A percentile compares a stretch with the other conserved stretches of the same genome.
These are phyloP conservation scores for Spongia lamella DNA, from an alignment of 37 sponge, comb jelly and placozoan genomes.

Conservation along the genomic window DNA sequence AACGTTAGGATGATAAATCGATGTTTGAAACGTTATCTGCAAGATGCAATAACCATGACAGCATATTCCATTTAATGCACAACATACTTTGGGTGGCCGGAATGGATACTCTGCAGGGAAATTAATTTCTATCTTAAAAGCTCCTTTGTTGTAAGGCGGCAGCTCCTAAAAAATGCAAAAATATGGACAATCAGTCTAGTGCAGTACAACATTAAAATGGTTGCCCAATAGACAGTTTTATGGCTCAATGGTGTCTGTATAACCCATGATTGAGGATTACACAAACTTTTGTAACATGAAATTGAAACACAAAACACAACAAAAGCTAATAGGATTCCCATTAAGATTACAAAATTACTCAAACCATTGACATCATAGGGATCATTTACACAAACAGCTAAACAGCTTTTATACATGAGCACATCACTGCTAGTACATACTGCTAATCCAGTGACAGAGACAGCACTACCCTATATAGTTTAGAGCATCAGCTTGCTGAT, in stretches of 20 bases:
- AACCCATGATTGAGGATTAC: too few species aligned
- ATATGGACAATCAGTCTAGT: neutral
- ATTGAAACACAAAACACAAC: too few species aligned
- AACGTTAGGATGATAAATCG: constrained; percentile 97
- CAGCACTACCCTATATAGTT: too few species aligned
- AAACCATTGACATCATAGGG: too few species aligned
- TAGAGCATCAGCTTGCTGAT: too few species aligned
- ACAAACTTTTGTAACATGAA: too few species aligned
- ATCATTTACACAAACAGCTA: too few species aligned
- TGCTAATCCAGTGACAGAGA: too few species aligned
- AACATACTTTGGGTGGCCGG: constrained; percentile 87
- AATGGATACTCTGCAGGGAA: constrained; percentile 99
- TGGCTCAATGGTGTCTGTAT: too few species aligned
- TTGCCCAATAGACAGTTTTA: too few species aligned
- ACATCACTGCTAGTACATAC: too few species aligned
- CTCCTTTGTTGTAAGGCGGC: constrained; percentile 87
- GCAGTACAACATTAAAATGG: neutral
- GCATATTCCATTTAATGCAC: neutral
- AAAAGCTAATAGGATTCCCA: neutral
- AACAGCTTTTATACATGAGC: too few species aligned
- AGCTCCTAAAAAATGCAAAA: constrained; percentile 27
- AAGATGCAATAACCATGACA: neutral
- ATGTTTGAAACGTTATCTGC: constrained; percentile 90
- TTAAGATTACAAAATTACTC: neutral
- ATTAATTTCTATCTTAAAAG: constrained; percentile 86